These are phyloP conservation scores for Vireo altiloquus DNA, from an alignment of 2,113 vertebrate genomes.

Conservation along the genomic window DNA sequence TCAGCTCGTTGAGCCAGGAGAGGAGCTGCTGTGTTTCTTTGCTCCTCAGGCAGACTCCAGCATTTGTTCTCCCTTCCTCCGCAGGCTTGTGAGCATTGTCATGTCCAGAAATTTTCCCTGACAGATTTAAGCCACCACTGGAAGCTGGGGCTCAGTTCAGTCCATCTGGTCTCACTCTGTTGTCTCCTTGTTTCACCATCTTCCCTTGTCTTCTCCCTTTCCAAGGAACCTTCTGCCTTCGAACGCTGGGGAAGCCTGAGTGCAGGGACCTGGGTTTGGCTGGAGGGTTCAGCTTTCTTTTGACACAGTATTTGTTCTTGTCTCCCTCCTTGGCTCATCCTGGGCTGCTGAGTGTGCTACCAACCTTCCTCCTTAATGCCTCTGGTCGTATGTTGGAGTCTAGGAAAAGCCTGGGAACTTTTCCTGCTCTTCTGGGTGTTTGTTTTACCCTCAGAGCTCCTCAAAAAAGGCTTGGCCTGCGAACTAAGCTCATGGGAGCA, in stretches of 20 bases:
- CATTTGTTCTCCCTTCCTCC: neutral
- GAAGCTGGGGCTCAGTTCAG: neutral
- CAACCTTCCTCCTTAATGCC: neutral
- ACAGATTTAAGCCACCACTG: neutral
- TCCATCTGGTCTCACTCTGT: neutral
- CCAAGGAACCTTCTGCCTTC: neutral
- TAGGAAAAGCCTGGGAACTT: too few species aligned
- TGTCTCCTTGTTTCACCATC: neutral
- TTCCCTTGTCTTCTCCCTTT: neutral
- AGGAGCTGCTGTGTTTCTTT: neutral
- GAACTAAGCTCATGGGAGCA: too few species aligned
- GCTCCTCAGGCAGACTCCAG: neutral
- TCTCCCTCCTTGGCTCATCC: neutral
- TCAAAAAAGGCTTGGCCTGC: too few species aligned
- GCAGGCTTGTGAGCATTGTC: neutral
- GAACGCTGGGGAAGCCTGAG: neutral
- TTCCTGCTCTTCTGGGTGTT: too few species aligned
- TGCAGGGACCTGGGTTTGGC: neutral
- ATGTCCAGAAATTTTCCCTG: neutral
- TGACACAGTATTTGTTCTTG: neutral
- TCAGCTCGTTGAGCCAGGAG: rapidly evolving
- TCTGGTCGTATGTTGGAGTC: too few species aligned
- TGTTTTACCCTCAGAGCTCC: too few species aligned
- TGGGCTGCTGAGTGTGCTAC: neutral
- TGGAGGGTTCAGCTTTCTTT: neutral